Evolutionary conservation across 2,888 invertebrate species (phyloP).

Genomic region (Eulithis prunata): DNA sequence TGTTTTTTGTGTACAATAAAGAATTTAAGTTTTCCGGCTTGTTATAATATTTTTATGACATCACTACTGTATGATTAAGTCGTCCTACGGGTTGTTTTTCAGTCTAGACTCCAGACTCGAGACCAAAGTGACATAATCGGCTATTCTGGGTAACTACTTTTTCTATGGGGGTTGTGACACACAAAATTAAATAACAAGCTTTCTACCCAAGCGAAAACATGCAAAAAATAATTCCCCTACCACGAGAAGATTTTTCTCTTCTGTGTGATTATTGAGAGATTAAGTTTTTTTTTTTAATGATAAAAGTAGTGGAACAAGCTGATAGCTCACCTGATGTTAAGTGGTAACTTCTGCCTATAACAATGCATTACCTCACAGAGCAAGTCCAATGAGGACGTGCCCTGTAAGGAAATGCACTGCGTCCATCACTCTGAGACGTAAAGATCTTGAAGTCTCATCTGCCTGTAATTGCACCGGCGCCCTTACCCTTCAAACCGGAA

Average conservation of each 20-base stretch:
- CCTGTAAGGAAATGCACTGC: no score
- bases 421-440: no score
- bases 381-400: no score
- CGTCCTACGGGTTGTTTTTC: constrained; percentile 40
- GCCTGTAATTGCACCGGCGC: no score
- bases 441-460: no score
- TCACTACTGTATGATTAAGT: constrained; percentile 26
- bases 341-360: no score
- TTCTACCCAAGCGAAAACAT: constrained; percentile 60
- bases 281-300: no score
- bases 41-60: background rate
- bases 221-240: constrained; percentile 59
- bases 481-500: no score
- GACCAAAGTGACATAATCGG: constrained; percentile 65
- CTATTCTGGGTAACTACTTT: constrained; percentile 63
- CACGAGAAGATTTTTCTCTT: constrained; percentile 16
- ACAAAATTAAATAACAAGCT: constrained; percentile 76
- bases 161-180: constrained; percentile 62
- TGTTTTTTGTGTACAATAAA: background rate
- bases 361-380: no score
- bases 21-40: constrained; percentile 7
- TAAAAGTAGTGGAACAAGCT: no score
- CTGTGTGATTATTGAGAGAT: no score
- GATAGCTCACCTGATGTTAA: no score
- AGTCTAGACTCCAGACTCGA: constrained; percentile 51